phyloP scores from a whole-genome alignment of 1,140 invertebrate genomes.

The Probaryconus sp. region DNA sequence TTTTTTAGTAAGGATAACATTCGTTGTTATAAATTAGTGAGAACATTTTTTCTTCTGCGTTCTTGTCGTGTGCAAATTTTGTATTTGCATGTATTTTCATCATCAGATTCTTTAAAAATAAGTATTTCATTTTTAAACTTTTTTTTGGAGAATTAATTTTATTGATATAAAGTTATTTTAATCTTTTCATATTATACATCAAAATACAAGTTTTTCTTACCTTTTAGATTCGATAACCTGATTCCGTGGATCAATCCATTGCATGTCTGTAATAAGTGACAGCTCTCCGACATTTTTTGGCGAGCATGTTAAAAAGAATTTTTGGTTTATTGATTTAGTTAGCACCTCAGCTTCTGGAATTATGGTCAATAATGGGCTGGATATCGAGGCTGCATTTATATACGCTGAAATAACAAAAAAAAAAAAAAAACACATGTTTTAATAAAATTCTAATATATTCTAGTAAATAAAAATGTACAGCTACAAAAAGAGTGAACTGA shows the following conservation, averaged over 20 bases:
- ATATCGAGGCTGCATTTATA: conserved; percentile 39
- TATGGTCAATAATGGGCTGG: conserved; percentile 79
- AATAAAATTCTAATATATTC: neutral
- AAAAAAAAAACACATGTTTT: conserved; percentile 17
- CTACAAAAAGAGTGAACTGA: too few species aligned
- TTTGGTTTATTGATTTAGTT: conserved; percentile 83
- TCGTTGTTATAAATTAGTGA: too few species aligned
- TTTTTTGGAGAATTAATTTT: conserved; percentile 14
- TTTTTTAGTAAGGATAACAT: too few species aligned
- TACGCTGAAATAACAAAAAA: conserved; percentile 66
- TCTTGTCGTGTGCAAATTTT: too few species aligned
- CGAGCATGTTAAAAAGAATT: conserved; percentile 84
- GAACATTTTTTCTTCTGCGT: too few species aligned
- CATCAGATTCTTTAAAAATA: too few species aligned
- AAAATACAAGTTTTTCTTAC: conserved; percentile 71
- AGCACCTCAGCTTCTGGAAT: conserved; percentile 82
- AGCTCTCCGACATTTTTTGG: conserved; percentile 81
- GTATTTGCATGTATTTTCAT: too few species aligned
- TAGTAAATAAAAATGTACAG: too few species aligned
- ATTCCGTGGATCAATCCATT: conserved; percentile 85
- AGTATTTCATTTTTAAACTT: too few species aligned
- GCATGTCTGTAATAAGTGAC: conserved; percentile 81
- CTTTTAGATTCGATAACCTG: conserved; percentile 81
- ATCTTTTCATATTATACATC: neutral
- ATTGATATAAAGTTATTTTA: neutral